A percentile compares a stretch with the other conserved stretches of the same genome.
phyloP scores from a whole-genome alignment of 1,140 invertebrate species.

The Lethocerus indicus region DNA sequence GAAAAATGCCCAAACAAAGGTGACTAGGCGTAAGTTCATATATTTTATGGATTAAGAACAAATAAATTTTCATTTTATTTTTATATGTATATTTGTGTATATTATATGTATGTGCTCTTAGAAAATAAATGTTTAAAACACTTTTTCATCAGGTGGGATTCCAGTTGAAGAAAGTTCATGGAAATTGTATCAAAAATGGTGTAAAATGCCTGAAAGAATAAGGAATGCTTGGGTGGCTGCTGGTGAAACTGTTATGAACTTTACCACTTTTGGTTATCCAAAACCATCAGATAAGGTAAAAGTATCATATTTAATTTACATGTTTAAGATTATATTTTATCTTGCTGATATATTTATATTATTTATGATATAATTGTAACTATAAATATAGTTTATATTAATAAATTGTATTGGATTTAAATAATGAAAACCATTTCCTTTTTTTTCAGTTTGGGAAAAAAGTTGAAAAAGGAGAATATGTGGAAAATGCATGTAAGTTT shows the following conservation, averaged over 20 bases:
- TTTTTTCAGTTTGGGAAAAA: too few species aligned
- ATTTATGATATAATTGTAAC: too few species aligned
- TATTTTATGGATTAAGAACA: slow-evolving; percentile 18
- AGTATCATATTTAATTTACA: too few species aligned
- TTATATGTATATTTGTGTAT: not conserved
- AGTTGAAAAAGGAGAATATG: too few species aligned
- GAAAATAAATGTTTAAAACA: not conserved
- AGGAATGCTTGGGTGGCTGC: slow-evolving; percentile 59
- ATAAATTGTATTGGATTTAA: too few species aligned
- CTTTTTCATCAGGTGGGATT: not conserved
- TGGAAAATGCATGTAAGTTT: too few species aligned
- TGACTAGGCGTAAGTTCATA: slow-evolving; percentile 2
- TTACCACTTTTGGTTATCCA: slow-evolving; percentile 27
- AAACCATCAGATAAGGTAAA: slow-evolving; percentile 8
- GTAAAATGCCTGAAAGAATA: slow-evolving; percentile 49
- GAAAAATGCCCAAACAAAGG: slow-evolving; percentile 42
- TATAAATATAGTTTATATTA: too few species aligned
- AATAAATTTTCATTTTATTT: slow-evolving; percentile 24
- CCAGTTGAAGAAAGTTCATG: slow-evolving; percentile 37
- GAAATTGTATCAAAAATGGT: slow-evolving; percentile 67
- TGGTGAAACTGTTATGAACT: slow-evolving; percentile 51
- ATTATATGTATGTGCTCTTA: not conserved
- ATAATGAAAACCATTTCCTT: too few species aligned
- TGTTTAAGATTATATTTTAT: too few species aligned
- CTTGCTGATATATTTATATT: too few species aligned